Conservation (phyloP, 1,140 invertebrate genomes). For the Theocolax elegans region DNA sequence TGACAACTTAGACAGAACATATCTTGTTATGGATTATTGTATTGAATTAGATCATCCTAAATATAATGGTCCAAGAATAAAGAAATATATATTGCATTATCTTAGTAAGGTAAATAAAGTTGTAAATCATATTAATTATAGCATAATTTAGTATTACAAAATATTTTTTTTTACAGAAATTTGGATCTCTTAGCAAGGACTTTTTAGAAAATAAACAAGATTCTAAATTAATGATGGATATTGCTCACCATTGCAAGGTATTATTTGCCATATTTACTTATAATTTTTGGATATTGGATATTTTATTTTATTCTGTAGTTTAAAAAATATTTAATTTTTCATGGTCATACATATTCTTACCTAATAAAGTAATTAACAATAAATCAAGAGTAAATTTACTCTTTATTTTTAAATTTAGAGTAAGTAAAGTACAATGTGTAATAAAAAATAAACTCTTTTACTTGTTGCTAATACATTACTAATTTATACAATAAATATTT, state of each 20-base stretch:
- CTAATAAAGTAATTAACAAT: too few relatives aligned
- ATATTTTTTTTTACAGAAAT: not conserved
- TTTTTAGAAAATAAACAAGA: not conserved
- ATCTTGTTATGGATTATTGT: conserved; percentile 68
- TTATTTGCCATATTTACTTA: not conserved
- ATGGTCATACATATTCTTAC: too few relatives aligned
- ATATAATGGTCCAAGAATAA: conserved; percentile 69
- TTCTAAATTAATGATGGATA: not conserved
- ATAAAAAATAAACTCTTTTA: too few relatives aligned
- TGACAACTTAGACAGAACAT: conserved; percentile 60
- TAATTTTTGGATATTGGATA: conserved; percentile 1
- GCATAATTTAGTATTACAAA: not conserved
- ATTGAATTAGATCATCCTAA: conserved; percentile 70
- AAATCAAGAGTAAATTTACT: too few relatives aligned
- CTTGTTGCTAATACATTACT: too few relatives aligned
- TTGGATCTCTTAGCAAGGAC: not conserved
- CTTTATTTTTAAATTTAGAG: too few relatives aligned
- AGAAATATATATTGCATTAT: conserved; percentile 52
- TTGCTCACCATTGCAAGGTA: not conserved
- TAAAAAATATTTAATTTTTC: too few relatives aligned
- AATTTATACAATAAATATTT: too few relatives aligned
- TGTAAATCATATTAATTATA: too few relatives aligned
- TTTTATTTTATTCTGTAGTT: too few relatives aligned
- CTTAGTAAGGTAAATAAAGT: conserved; percentile 61
- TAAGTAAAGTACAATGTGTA: too few relatives aligned